These are phyloP conservation scores for Lutraria rhynchaena DNA, from an alignment of 1,140 invertebrate genomes.

Conservation along the genomic window DNA sequence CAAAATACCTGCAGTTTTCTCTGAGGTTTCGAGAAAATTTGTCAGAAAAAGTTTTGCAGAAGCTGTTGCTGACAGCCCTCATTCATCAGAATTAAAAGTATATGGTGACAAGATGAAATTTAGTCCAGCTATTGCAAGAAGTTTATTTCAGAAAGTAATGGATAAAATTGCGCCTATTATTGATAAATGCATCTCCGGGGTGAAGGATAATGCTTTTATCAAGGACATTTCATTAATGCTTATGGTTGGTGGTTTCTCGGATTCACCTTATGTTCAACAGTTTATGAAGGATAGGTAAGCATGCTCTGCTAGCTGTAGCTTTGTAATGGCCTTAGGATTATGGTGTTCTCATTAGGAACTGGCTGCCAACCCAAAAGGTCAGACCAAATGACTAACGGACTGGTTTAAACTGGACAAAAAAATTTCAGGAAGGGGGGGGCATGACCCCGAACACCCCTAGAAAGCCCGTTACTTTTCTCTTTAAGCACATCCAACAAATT, in stretches of 20 bases:
- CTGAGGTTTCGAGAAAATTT: not conserved
- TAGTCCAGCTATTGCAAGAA: not conserved
- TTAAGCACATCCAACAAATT: too few species aligned
- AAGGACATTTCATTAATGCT: conserved; percentile 24
- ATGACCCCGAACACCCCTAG: too few species aligned
- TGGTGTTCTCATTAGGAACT: too few species aligned
- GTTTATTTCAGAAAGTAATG: conserved; percentile 32
- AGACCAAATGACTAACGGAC: too few species aligned
- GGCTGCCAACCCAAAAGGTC: too few species aligned
- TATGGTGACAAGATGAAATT: conserved; percentile 32
- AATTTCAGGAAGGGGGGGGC: too few species aligned
- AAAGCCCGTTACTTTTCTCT: too few species aligned
- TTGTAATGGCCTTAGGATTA: too few species aligned
- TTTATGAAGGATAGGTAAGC: conserved; percentile 31
- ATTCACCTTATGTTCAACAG: conserved; percentile 40
- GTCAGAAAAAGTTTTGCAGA: conserved; percentile 2
- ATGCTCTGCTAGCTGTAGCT: not conserved
- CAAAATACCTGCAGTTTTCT: conserved; percentile 18
- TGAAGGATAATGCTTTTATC: not conserved
- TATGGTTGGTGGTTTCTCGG: conserved; percentile 49
- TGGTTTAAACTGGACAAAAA: too few species aligned
- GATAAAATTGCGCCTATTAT: conserved; percentile 7
- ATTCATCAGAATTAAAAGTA: not conserved
- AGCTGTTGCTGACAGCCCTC: not conserved
- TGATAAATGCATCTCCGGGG: conserved; percentile 9